Percentiles rank a stretch among this genome's conserved stretches.
Evolutionary conservation across 2,888 invertebrate species (phyloP).

Genomic region (Muscina levida): DNA sequence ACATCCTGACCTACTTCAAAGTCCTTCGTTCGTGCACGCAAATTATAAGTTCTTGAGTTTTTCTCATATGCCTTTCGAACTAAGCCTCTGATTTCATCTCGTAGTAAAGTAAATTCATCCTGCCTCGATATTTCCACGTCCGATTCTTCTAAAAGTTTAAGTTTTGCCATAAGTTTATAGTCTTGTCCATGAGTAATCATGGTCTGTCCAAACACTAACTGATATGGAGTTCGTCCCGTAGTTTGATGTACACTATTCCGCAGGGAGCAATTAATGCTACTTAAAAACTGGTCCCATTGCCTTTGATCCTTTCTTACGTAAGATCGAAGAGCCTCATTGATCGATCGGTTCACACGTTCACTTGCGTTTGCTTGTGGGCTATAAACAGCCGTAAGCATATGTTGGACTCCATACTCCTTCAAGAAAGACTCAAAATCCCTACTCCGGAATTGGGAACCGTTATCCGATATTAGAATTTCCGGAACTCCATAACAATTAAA

Average conservation of each 20-base stretch:
- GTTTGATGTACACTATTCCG: conserved; percentile 41
- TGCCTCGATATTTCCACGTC: background rate
- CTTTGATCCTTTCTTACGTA: conserved; percentile 37
- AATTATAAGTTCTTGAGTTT: conserved; percentile 27
- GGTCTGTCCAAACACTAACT: conserved; percentile 38
- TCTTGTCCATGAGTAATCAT: conserved; percentile 35
- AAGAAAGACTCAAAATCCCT: conserved; percentile 51
- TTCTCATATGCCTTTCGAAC: conserved; percentile 4
- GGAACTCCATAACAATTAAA: conserved; percentile 51
- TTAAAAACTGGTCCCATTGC: conserved; percentile 36
- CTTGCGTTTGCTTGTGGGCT: conserved; percentile 58
- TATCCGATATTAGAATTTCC: conserved; percentile 44
- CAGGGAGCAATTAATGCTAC: conserved; percentile 39
- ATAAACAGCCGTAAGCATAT: conserved; percentile 48
- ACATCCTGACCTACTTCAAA: conserved; percentile 42
- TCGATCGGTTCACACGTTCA: too few species aligned
- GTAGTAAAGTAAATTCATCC: background rate
- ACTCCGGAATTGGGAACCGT: conserved; percentile 48
- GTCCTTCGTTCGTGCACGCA: conserved; percentile 11
- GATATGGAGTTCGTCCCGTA: conserved; percentile 41
- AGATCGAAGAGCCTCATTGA: conserved; percentile 42
- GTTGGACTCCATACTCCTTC: conserved; percentile 45
- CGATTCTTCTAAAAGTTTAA: background rate
- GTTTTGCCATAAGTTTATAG: background rate
- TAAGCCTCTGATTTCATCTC: background rate